These are phyloP conservation scores for Rhinichthys klamathensis DNA, from an alignment of 2,113 vertebrate genomes.

Conservation along the genomic window DNA sequence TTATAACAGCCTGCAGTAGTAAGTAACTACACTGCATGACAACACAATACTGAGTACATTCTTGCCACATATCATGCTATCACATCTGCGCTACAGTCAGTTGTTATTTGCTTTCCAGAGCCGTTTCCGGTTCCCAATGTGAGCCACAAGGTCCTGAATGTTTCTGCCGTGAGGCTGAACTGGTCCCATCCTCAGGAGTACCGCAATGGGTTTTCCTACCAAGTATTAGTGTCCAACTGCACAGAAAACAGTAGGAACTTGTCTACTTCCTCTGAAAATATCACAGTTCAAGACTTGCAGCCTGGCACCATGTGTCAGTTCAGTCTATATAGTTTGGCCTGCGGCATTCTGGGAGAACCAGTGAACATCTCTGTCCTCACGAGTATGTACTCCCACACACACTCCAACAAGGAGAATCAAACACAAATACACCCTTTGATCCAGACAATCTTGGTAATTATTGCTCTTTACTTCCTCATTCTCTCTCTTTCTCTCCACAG, in stretches of 20 bases:
- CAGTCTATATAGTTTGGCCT: constrained; percentile 14
- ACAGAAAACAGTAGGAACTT: constrained; percentile 3
- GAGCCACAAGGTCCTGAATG: background rate
- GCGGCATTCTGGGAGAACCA: background rate
- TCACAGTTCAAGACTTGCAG: background rate
- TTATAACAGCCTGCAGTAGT: constrained; percentile 25
- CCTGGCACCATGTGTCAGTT: constrained; percentile 18
- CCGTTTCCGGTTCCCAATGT: background rate
- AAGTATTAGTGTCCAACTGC: background rate
- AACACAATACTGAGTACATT: background rate
- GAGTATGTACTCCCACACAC: background rate
- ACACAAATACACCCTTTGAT: background rate
- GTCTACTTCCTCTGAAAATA: background rate
- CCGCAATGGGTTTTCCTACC: background rate
- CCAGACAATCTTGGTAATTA: background rate
- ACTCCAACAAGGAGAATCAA: background rate
- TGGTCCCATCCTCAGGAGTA: background rate
- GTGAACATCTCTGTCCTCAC: background rate
- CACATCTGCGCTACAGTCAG: background rate
- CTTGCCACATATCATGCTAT: background rate
- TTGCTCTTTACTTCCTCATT: background rate
- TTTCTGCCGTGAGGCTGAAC: constrained; percentile 7
- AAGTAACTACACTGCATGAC: background rate
- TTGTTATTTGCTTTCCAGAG: constrained; percentile 17
- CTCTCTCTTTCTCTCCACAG: constrained; percentile 38